A percentile compares a stretch with the other conserved stretches of the same genome.
Conservation (phyloP, 2,797 vertebrate species). For the Myotis daubentonii region DNA sequence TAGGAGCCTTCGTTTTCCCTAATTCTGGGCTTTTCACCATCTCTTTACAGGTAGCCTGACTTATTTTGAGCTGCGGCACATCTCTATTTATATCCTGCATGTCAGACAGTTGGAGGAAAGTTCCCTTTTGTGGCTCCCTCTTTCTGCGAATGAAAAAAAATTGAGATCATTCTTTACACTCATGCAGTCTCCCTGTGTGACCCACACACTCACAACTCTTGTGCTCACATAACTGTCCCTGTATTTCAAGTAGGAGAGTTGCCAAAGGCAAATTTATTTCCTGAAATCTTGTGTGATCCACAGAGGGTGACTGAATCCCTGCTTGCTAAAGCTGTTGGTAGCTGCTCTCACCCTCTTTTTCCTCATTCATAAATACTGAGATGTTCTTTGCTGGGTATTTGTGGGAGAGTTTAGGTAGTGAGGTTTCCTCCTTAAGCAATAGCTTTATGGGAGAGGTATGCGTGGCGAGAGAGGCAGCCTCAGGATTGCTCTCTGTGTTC, state of each 20-base stretch:
- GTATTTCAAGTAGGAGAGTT: slow-evolving; percentile 75
- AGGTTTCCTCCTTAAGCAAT: slow-evolving; percentile 67
- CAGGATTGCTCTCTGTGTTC: background rate
- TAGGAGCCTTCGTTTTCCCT: slow-evolving; percentile 57
- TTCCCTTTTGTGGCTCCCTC: slow-evolving; percentile 54
- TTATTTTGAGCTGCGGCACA: slow-evolving; percentile 77
- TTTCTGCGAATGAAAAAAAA: slow-evolving; percentile 67
- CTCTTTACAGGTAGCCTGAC: slow-evolving; percentile 76
- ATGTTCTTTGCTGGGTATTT: slow-evolving; percentile 79
- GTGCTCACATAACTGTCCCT: slow-evolving; percentile 73
- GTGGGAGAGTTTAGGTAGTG: slow-evolving; percentile 65
- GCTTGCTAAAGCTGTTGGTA: slow-evolving; percentile 71
- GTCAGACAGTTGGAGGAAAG: slow-evolving; percentile 72
- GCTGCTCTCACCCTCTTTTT: slow-evolving; percentile 68
- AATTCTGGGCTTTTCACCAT: slow-evolving; percentile 38
- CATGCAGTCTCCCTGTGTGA: slow-evolving; percentile 51
- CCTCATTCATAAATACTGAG: slow-evolving; percentile 81
- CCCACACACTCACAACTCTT: background rate
- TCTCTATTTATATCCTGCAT: slow-evolving; percentile 80
- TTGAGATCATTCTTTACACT: slow-evolving; percentile 57
- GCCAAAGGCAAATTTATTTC: slow-evolving; percentile 78
- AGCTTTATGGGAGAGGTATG: slow-evolving; percentile 4
- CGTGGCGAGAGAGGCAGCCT: background rate
- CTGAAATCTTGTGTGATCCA: slow-evolving; percentile 68
- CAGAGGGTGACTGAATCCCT: slow-evolving; percentile 71